Evolutionary conservation across 2,888 invertebrate species (phyloP).

Genomic region (Drosophila paranaensis): DNA sequence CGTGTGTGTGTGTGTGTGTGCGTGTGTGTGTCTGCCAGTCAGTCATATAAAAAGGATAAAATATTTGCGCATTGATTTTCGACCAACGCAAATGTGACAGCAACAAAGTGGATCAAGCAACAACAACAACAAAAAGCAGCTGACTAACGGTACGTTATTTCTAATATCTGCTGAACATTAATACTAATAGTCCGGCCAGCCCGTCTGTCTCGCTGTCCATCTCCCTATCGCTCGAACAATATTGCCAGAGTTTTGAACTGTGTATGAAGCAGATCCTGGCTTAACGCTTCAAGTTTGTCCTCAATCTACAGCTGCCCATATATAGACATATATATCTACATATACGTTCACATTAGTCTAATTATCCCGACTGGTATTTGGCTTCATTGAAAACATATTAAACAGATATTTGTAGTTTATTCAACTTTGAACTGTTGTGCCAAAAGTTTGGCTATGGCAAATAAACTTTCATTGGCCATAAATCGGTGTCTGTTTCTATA

Average conservation of each 20-base stretch:
- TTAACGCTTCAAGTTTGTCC: constrained; percentile 32
- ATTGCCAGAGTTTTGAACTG: constrained; percentile 65
- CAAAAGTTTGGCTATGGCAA: neutral
- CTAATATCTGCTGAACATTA: constrained; percentile 60
- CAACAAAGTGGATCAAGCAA: constrained; percentile 48
- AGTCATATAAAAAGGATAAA: constrained; percentile 72
- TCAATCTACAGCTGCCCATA: neutral
- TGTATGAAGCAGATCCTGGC: constrained; percentile 44
- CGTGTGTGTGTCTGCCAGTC: constrained; percentile 19
- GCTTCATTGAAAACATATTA: constrained; percentile 22
- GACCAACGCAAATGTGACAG: constrained; percentile 39
- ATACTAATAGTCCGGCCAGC: constrained; percentile 21
- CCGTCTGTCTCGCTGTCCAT: neutral
- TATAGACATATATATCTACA: neutral
- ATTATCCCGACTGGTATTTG: constrained; percentile 18
- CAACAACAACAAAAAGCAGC: constrained; percentile 11
- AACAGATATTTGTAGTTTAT: constrained; percentile 12
- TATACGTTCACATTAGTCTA: constrained; percentile 13
- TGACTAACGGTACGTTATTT: constrained; percentile 63
- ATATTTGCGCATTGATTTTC: constrained; percentile 75
- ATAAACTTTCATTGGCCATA: neutral
- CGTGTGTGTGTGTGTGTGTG: constrained; percentile 13
- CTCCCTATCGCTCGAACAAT: constrained; percentile 38
- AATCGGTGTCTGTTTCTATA: neutral
- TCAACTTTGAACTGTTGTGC: constrained; percentile 14